These are phyloP conservation scores for Ichneumon xanthorius DNA, from an alignment of 2,888 invertebrate species.

Conservation along the genomic window DNA sequence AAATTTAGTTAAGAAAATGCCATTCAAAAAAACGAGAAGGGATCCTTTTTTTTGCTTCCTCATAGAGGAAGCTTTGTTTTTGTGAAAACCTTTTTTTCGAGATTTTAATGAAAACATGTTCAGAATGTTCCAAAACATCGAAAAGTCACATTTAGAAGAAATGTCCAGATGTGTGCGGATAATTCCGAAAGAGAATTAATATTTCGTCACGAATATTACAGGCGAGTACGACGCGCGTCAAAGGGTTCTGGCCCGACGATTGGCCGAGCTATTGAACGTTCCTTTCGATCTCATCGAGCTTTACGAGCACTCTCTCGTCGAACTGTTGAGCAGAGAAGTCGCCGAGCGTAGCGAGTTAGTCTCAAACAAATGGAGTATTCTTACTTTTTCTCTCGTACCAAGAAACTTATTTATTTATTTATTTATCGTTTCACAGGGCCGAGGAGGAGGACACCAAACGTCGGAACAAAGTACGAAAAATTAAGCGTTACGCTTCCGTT, in stretches of 20 bases:
- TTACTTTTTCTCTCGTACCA: neutral
- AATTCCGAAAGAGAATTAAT: neutral
- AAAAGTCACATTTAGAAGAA: no score
- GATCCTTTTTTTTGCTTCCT: no score
- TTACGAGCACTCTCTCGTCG: conserved; percentile 87
- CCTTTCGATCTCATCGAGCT: conserved; percentile 86
- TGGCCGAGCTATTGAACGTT: conserved; percentile 86
- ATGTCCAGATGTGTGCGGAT: no score
- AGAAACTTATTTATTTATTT: neutral
- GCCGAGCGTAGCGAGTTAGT: conserved; percentile 72
- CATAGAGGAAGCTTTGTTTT: no score
- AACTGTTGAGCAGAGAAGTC: conserved; percentile 84
- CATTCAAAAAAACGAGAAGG: no score
- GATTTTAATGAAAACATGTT: no score
- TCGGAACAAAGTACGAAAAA: conserved; percentile 86
- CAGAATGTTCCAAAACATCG: no score
- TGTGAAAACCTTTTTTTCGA: no score
- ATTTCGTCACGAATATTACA: conserved; percentile 75
- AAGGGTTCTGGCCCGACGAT: conserved; percentile 87
- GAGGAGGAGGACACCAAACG: conserved; percentile 85
- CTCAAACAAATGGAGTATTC: neutral
- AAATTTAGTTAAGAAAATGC: no score
- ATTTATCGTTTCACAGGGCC: conserved; percentile 82
- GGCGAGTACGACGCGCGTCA: conserved; percentile 88
- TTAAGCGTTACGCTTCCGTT: conserved; percentile 88